phyloP scores from a whole-genome alignment of 2,888 invertebrate genomes.

The Trichopoda pennipes region DNA sequence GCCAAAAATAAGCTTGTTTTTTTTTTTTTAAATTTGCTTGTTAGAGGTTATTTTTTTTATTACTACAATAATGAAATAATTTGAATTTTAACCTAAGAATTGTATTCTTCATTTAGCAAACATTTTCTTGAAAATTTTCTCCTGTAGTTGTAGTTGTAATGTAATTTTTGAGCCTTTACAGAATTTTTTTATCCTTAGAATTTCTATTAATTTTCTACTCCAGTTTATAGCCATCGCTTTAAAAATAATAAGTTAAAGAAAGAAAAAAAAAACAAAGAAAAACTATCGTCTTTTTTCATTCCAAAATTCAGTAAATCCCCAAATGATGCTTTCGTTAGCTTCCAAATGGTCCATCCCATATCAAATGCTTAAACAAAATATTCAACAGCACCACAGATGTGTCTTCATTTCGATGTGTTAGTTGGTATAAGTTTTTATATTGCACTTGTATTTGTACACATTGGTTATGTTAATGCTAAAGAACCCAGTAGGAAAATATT shows the following conservation, averaged over 20 bases:
- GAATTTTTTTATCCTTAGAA: background rate
- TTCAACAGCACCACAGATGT: conserved; percentile 20
- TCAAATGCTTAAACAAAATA: conserved; percentile 3
- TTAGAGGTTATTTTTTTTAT: too few species aligned
- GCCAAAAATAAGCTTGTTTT: too few species aligned
- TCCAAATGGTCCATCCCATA: conserved; percentile 10
- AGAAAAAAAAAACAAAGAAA: background rate
- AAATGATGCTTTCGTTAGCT: conserved; percentile 15
- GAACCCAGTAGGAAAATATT: background rate
- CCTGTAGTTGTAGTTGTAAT: background rate
- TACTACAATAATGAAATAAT: too few species aligned
- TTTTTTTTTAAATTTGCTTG: too few species aligned
- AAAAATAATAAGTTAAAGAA: background rate
- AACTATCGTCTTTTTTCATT: background rate
- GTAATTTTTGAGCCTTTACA: background rate
- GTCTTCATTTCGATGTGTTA: background rate
- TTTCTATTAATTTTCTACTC: conserved; percentile 36
- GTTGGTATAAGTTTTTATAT: too few species aligned
- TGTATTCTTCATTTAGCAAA: background rate
- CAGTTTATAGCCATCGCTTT: conserved; percentile 6
- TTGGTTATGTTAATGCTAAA: background rate
- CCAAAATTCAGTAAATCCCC: conserved; percentile 27
- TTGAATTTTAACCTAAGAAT: background rate
- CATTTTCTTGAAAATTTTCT: background rate
- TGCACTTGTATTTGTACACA: background rate